Evolutionary conservation across 2,113 vertebrate species (phyloP).

Genomic region (Perca schrenkii): DNA sequence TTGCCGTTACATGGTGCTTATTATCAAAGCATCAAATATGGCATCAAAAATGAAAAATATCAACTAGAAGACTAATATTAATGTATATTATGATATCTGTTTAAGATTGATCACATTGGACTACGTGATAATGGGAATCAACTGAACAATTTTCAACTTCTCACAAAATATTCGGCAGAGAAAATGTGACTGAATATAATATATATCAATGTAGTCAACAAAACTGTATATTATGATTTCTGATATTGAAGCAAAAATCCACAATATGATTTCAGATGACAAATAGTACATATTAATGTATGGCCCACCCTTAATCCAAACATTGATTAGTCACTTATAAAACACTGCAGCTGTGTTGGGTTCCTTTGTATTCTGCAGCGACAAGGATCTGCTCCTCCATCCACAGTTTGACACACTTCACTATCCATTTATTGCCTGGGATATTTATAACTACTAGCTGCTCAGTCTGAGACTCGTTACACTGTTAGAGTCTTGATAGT

Average conservation of each 20-base stretch:
- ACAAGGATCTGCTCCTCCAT: constrained; percentile 39
- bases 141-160: background rate
- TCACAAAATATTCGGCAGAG: background rate
- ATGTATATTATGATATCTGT: background rate
- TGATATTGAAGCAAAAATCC: background rate
- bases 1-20: background rate
- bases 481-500: constrained; percentile 45
- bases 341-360: constrained; percentile 19
- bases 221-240: background rate
- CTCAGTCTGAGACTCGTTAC: constrained; percentile 63
- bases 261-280: background rate
- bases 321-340: constrained; percentile 32
- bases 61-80: background rate
- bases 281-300: background rate
- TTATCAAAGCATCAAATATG: background rate
- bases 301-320: background rate
- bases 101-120: background rate
- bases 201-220: background rate
- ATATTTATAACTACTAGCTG: constrained; percentile 70
- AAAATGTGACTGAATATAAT: background rate
- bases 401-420: constrained; percentile 67
- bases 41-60: background rate
- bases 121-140: background rate
- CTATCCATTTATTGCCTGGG: constrained; percentile 48
- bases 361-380: constrained; percentile 45